phyloP scores from a whole-genome alignment of 2,888 invertebrate genomes.

The Hyalella azteca region DNA sequence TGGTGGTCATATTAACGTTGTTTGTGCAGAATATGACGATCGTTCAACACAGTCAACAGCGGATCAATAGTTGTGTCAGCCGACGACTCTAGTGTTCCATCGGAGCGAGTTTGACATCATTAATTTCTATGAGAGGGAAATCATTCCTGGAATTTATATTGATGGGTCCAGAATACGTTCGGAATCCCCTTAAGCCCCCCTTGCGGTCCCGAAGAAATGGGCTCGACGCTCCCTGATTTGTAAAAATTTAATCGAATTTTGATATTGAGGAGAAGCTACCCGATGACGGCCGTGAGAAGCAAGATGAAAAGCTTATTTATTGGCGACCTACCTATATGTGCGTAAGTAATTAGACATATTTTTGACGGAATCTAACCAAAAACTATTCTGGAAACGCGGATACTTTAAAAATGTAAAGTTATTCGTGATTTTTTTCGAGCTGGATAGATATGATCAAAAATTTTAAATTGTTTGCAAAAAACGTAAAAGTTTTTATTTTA shows the following conservation, averaged over 20 bases:
- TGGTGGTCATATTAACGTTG: neutral
- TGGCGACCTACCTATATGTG: too few relatives aligned
- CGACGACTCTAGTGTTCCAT: neutral
- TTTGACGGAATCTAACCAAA: too few relatives aligned
- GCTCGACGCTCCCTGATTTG: neutral
- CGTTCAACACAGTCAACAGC: neutral
- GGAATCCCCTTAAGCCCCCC: neutral
- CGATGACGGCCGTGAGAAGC: too few relatives aligned
- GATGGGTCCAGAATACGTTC: neutral
- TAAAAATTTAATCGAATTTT: neutral
- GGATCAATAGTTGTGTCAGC: neutral
- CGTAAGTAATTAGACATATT: too few relatives aligned
- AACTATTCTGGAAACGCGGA: too few relatives aligned
- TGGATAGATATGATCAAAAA: too few relatives aligned
- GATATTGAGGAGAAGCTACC: neutral
- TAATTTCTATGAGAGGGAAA: slow-evolving; percentile 11
- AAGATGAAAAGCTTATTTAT: too few relatives aligned
- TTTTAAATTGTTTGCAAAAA: too few relatives aligned
- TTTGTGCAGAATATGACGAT: neutral
- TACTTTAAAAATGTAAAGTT: too few relatives aligned
- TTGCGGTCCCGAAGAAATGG: neutral
- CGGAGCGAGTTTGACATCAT: slow-evolving; percentile 18
- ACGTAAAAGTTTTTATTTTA: too few relatives aligned
- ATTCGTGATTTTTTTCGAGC: too few relatives aligned
- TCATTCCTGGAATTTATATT: neutral